A percentile compares a stretch with the other conserved stretches of the same genome.
These are phyloP conservation scores for Helicoverpa armigera DNA, from an alignment of 1,140 invertebrate genomes.

Conservation along the genomic window DNA sequence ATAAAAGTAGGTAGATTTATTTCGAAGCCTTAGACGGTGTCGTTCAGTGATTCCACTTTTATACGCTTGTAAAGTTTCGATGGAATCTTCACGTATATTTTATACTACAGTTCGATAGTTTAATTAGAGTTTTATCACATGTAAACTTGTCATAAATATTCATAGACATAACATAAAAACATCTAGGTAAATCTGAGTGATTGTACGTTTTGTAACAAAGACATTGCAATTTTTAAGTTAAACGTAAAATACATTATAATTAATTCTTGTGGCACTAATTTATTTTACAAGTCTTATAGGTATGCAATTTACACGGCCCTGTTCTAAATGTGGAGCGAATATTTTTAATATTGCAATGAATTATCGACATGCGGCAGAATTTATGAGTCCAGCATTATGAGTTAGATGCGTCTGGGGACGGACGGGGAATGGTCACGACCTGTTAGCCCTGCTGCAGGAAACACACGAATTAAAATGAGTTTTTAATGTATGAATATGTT, in stretches of 20 bases:
- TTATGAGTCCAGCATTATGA: conserved; percentile 31
- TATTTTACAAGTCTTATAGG: too few species aligned
- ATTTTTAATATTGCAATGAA: neutral
- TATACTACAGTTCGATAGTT: neutral
- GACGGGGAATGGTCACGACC: neutral
- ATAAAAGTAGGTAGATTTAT: neutral
- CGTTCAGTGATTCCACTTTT: neutral
- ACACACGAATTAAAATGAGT: neutral
- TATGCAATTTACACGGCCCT: neutral
- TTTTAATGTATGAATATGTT: too few species aligned
- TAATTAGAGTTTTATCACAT: too few species aligned
- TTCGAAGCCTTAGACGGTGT: neutral
- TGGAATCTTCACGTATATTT: neutral
- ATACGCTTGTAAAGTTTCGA: conserved; percentile 2
- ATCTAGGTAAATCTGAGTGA: too few species aligned
- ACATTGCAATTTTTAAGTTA: too few species aligned
- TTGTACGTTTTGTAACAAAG: too few species aligned
- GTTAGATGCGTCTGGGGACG: conserved; percentile 28
- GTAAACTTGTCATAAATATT: too few species aligned
- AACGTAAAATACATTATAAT: too few species aligned
- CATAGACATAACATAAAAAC: too few species aligned
- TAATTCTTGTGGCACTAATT: too few species aligned
- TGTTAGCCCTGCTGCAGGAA: neutral
- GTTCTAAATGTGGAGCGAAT: conserved; percentile 6
- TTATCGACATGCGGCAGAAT: conserved; percentile 27